A percentile compares a stretch with the other conserved stretches of the same genome.
These are phyloP conservation scores for Penaeus indicus DNA, from an alignment of 1,140 invertebrate genomes.

Conservation along the genomic window DNA sequence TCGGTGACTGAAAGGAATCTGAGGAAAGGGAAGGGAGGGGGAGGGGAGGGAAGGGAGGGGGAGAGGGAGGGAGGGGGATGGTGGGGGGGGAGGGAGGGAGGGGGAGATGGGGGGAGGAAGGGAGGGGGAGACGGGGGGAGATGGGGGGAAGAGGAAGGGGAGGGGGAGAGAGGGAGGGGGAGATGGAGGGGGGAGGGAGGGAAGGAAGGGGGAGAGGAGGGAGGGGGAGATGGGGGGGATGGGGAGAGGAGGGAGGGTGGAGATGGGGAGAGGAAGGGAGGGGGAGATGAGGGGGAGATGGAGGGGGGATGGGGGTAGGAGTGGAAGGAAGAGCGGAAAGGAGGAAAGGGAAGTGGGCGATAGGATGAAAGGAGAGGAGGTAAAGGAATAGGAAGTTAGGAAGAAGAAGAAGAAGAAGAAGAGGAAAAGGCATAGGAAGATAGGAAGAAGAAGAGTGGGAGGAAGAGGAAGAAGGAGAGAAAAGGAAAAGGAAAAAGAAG, in stretches of 20 bases:
- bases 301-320: too few species aligned
- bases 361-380: not conserved
- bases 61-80: not conserved
- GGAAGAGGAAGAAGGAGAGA: too few species aligned
- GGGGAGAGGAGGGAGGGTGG: not conserved
- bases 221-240: too few species aligned
- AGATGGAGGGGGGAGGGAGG: not conserved
- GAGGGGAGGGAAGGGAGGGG: too few species aligned
- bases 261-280: not conserved
- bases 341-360: not conserved
- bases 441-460: not conserved
- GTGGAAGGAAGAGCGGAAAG: too few species aligned
- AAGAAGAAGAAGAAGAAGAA: not conserved
- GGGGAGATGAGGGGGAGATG: too few species aligned
- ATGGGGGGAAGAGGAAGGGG: not conserved
- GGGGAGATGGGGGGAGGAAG: not conserved
- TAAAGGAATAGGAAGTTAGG: not conserved
- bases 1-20: too few species aligned
- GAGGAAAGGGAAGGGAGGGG: too few species aligned
- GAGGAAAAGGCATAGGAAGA: not conserved
- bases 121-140: not conserved
- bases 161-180: constrained; percentile 22
- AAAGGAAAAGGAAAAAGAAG: not conserved
- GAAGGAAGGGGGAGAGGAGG: not conserved
- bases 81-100: not conserved